Base-by-base conservation (phyloP, 2,888 invertebrate species). In the Escarpia spicata region DNA sequence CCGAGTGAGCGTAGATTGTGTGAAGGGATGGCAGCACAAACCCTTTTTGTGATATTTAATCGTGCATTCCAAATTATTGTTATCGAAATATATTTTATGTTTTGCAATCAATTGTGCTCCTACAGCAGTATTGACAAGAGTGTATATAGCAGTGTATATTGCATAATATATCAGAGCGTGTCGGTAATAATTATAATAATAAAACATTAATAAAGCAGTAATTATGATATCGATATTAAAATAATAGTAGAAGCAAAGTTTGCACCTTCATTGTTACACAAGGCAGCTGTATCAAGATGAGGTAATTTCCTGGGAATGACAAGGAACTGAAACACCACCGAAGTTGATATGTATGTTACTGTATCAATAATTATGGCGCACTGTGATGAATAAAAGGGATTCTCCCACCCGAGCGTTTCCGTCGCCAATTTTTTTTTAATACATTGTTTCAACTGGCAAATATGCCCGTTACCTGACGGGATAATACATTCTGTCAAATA, bases 341-440 rank as follows among this genome's bases (percentile, higher is more conserved):
- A n/a, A 26, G 4, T 19, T 75, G 75, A 75, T 26, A 4, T 75
- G 75, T 75, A 6, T 75, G 75, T 75, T 75, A 26, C 26, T 75
- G 75, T 75, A 75, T 19, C 75, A 75, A 75, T 75, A 75, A 3
- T 75, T 75, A 75, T 75, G 75, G 75, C 75, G n/a, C 75, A 75
- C 75, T 75, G 75, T 75, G 75, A 75, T 75, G 75, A 75, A 75
- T 75, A 75, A 75, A 75, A 75, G 19, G 75, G 75, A 26, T 75
- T 75, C 75, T 26, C 75, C 75, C 75, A 75, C 26, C 75, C 6
- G 75, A 75, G n/a, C 26, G 75, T 75, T 12, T 75, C 75, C 75
- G n/a, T 75, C 26, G 75, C 19, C 75, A 19, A 19, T 26, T 75
- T 3, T 75, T 26, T 26, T 1, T 75, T 26, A 26, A 6, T 19